Evolutionary conservation across 2,797 vertebrate species (phyloP), one percentile per base, ranked within the genome.

Genomic region (Kryptopterus vitreolus): DNA sequence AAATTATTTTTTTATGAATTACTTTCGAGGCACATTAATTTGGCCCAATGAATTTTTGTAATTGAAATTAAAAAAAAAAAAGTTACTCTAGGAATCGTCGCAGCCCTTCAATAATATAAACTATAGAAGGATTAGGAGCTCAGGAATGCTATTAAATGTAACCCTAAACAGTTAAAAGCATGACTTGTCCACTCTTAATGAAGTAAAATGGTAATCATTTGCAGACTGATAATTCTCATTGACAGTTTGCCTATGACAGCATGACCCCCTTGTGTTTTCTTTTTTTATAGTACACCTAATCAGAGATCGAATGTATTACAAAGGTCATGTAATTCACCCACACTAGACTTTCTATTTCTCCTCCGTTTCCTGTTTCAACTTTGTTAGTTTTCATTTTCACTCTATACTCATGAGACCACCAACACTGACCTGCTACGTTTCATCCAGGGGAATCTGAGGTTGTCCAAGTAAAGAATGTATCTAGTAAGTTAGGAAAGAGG

Each of bases 371-470:
- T 76, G 46, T 62, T 79, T 69, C 57, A 61, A 81, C 35, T 57
- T 79, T 38, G 13, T 53, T 63, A 71, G 75, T 80, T 82, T 81
- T 63, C 13, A 53, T 16, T 20, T 53, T 53, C 20, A 53, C 7
- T 71, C 81, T 74, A 13, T 65, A 80, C 50, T 69, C 69, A 82
- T 38, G 35, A 80, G 74, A 80, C 70, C 81, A 59, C 57, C 18
- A 82, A 61, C 74, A 82, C 77, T 66, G 62, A 65, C 77, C 73
- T 15, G 52, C 69, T 55, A 59, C 77, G 10, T 81, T 80, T 82
- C 77, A 79, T 84, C 65, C 68, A 77, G 57, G 77, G 65, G 71
- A 85, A 83, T 85, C 76, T 83, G 83, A 86, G 77, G 82, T 86
- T 81, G 76, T 84, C 70, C 50, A 82, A 83, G 81, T 83, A 87